These are phyloP conservation scores for Nerophis lumbriciformis DNA, from an alignment of 2,113 vertebrate species.

Conservation along the genomic window DNA sequence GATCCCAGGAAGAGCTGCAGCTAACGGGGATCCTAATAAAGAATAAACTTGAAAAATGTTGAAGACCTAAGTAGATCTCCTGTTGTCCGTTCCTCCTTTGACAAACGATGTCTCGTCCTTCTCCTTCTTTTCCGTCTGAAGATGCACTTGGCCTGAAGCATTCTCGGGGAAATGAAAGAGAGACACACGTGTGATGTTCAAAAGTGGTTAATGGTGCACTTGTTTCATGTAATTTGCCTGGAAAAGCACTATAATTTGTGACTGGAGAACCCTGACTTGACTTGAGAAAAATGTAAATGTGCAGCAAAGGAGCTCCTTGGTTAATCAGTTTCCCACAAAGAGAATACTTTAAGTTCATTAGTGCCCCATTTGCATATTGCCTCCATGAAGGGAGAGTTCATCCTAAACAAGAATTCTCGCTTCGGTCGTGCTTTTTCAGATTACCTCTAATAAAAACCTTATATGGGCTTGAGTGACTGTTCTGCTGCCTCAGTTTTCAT, in stretches of 20 bases:
- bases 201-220: slow-evolving; percentile 75
- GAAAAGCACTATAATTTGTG: slow-evolving; percentile 74
- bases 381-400: slow-evolving; percentile 61
- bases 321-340: slow-evolving; percentile 73
- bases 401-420: slow-evolving; percentile 63
- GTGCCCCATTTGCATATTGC: slow-evolving; percentile 63
- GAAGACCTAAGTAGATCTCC: slow-evolving; percentile 1
- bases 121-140: slow-evolving; percentile 42
- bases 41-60: no score
- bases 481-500: background rate
- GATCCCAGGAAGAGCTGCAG: no score
- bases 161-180: slow-evolving; percentile 76
- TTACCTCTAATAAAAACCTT: slow-evolving; percentile 8
- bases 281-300: slow-evolving; percentile 72
- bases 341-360: slow-evolving; percentile 74
- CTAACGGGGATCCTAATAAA: no score
- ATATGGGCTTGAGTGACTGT: background rate
- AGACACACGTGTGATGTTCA: slow-evolving; percentile 73
- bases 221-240: slow-evolving; percentile 72
- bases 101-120: slow-evolving; percentile 26
- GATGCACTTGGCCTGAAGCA: slow-evolving; percentile 63
- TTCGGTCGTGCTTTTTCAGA: slow-evolving; percentile 54
- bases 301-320: slow-evolving; percentile 65
- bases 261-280: slow-evolving; percentile 67
- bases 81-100: slow-evolving; percentile 22